Evolutionary conservation across 2,113 vertebrate genomes (phyloP).

Genomic region (Cricetomys ansorgei): DNA sequence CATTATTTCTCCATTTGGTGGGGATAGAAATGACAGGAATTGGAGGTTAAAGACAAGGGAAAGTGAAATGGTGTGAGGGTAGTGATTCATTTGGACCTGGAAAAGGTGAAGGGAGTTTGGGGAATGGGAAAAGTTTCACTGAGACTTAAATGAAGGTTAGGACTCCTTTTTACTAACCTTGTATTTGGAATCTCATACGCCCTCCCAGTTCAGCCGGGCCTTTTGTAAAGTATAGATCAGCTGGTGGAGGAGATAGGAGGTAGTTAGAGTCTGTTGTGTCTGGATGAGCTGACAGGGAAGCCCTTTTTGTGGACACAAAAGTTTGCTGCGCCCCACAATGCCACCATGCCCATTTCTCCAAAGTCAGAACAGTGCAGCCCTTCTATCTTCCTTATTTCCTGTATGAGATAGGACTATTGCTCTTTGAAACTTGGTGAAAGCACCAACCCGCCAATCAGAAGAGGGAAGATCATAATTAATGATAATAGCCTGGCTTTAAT

Average conservation of each 20-base stretch:
- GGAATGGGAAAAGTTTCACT: neutral
- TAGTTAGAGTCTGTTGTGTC: constrained; percentile 46
- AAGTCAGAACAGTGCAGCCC: constrained; percentile 14
- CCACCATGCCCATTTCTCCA: neutral
- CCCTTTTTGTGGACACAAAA: neutral
- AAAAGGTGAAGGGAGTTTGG: neutral
- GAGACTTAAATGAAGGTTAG: neutral
- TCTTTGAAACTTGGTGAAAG: constrained; percentile 76
- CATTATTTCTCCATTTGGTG: neutral
- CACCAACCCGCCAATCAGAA: constrained; percentile 75
- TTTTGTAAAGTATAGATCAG: neutral
- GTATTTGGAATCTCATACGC: neutral
- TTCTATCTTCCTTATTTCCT: constrained; percentile 41
- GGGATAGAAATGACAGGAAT: neutral
- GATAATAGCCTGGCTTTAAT: constrained; percentile 81
- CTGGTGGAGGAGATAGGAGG: neutral
- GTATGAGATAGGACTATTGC: constrained; percentile 33
- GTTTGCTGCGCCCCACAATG: neutral
- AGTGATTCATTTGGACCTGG: neutral
- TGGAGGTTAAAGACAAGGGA: neutral
- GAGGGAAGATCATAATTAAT: constrained; percentile 78
- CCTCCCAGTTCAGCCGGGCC: neutral
- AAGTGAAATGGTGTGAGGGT: neutral
- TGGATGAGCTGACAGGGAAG: constrained; percentile 3
- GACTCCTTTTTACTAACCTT: neutral